A percentile compares a stretch with the other conserved stretches of the same genome.
These are phyloP conservation scores for Phenganax subtilis DNA, from an alignment of 92 coral and sea anemone species.

Conservation along the genomic window DNA sequence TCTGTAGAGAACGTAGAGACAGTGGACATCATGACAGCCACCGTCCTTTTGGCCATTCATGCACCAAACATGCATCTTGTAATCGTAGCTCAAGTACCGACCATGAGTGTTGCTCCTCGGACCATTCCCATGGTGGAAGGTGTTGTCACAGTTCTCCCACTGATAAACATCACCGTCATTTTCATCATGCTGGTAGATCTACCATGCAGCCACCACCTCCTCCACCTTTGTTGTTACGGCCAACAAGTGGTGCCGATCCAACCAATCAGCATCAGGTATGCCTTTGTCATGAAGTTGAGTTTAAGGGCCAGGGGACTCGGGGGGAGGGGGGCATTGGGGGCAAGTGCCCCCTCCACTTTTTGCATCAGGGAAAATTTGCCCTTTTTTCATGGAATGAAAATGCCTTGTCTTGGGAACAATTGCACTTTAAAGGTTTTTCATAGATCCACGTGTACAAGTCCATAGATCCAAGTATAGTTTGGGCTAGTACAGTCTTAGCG, in stretches of 20 bases:
- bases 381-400: too few relatives aligned
- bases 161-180: constrained; percentile 22
- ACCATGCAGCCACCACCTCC: constrained; percentile 58
- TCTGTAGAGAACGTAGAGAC: constrained; percentile 11
- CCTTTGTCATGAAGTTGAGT: too few relatives aligned
- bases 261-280: constrained; percentile 33
- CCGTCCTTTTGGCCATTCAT: constrained; percentile 2
- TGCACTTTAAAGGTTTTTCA: too few relatives aligned
- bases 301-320: too few relatives aligned
- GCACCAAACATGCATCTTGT: constrained; percentile 20
- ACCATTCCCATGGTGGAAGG: neutral
- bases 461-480: too few relatives aligned
- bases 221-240: constrained; percentile 48
- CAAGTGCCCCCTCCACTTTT: too few relatives aligned
- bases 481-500: too few relatives aligned
- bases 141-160: constrained; percentile 18
- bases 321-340: too few relatives aligned
- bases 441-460: too few relatives aligned
- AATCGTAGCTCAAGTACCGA: neutral
- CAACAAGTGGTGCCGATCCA: constrained; percentile 28
- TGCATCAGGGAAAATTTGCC: too few relatives aligned
- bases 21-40: constrained; percentile 13
- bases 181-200: constrained; percentile 72
- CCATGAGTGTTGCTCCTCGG: constrained; percentile 11
- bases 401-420: too few relatives aligned